Evolutionary conservation across 1,140 invertebrate species (phyloP), one percentile per base, ranked within the genome.

Genomic region (Scylla paramamosain): DNA sequence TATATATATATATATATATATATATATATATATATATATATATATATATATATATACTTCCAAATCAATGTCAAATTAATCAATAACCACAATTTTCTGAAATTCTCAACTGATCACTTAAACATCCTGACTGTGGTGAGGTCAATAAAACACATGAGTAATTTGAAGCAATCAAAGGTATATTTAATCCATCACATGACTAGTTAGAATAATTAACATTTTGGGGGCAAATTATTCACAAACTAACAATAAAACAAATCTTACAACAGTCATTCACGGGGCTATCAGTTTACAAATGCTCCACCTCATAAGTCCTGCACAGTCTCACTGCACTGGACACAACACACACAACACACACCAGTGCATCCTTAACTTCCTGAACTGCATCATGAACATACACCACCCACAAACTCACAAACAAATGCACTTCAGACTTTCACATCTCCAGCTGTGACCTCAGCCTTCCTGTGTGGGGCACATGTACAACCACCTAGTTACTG

Each of bases 131-230:
- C 52, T 59, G 0, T 12, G 12, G 10, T n/a, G 4, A 59, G 89
- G 89, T 59, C 8, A 59, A 91, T 31, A 77, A 77, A 91, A 91
- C 10, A 77, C 28, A 20, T 39, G 28, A 91, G 7, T 25, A 77
- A 67, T 77, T 91, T 91, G 59, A 31, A 91, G 7, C 67, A 77
- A 59, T 91, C 29, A 39, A 91, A 93, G 84, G 77, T 93, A 84
- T 93, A 39, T 93, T 52, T 83, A 93, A 91, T 77, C 31, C 46
- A 91, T 59, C 67, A 91, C 90, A 91, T 67, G 90, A 77, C 90
- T 77, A 91, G 20, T 67, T 91, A n/a, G 10, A 32, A 91, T 91
- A 25, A 91, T 77, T 77, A n/a, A 77, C 67, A 25, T 67, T 77
- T 67, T 32, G 59, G 89, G 88, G 89, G 20, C 6, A 29, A 39